These are phyloP conservation scores for Leptinotarsa tumamoca DNA, from an alignment of 2,888 invertebrate species.

Conservation along the genomic window DNA sequence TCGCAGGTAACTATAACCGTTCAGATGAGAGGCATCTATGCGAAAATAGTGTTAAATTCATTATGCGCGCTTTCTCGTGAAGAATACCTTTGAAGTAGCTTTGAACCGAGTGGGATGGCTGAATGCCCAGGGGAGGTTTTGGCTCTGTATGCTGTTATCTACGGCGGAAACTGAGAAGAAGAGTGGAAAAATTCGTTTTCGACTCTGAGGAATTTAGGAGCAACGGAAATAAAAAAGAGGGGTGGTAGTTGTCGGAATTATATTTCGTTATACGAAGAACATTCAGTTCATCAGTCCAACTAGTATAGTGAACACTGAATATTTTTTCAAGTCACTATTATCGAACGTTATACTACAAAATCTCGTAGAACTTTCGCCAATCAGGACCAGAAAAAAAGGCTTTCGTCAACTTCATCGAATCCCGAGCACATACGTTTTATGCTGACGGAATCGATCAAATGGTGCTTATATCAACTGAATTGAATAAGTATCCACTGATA, in stretches of 20 bases:
- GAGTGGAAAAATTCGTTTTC: not conserved
- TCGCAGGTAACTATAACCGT: conserved; percentile 17
- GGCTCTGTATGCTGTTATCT: not conserved
- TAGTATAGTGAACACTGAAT: not conserved
- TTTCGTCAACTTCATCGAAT: no score
- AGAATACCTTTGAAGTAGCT: not conserved
- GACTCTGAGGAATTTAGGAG: not conserved
- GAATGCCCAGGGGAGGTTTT: not conserved
- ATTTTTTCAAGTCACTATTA: no score
- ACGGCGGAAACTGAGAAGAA: not conserved
- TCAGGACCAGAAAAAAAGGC: no score
- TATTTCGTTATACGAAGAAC: not conserved
- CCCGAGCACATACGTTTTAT: no score
- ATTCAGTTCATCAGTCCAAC: not conserved
- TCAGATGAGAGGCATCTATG: conserved; percentile 24
- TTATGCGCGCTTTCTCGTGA: conserved; percentile 18
- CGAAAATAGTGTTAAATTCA: conserved; percentile 37
- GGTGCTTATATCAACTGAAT: no score
- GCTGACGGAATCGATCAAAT: no score
- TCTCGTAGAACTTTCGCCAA: no score
- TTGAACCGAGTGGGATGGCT: not conserved
- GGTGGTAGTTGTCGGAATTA: not conserved
- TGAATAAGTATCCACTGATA: no score
- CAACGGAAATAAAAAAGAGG: not conserved
- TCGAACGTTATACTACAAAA: no score